Evolutionary conservation across 1,140 invertebrate species (phyloP), one percentile per base, ranked within the genome.

Genomic region (Theocolax elegans): DNA sequence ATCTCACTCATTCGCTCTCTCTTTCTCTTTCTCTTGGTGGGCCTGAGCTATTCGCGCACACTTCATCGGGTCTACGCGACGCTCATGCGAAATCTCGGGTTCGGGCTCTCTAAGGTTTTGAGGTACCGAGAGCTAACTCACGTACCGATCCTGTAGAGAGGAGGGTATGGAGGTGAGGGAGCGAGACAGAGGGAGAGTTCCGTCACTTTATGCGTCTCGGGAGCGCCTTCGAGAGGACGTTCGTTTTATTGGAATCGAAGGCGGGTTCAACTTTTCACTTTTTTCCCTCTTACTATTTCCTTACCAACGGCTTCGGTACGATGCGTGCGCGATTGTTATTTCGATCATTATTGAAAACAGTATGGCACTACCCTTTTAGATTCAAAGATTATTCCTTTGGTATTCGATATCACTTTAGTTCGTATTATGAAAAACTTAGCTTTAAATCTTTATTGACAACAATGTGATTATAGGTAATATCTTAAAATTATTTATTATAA

Each of bases 161-260:
- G 60, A 51, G 17, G n/a, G n/a, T n/a, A n/a, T n/a, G n/a, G 17
- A 58, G 51, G 3, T 15, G 29, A 31, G 44, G 23, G 25, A 64
- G 23, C 25, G 7, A 21, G 17, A 10, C 1, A 42, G 38, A 49
- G 35, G 44, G 21, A 65, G 12, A 17, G 9, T 4, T 10, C 25
- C 46, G 23, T 56, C 17, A 46, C 17, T 58, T 67, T 21, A 19
- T 49, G 44, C 31, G 2, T 53, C 48, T 25, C 48, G 15, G 27
- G 29, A 40, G 35, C 8, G 21, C 27, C 49, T n/a, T 25, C 27
- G 1, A 35, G 21, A 2, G 1, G 21, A 40, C n/a, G n/a, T n/a
- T n/a, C n/a, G n/a, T 49, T 49, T 63, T 38, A 49, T 63, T 63
- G n/a, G 15, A 46, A 62, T 63, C 27, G 29, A 23, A 9, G 21